Conservation (phyloP, 2,888 invertebrate genomes). For the Ophion obscuratus region DNA sequence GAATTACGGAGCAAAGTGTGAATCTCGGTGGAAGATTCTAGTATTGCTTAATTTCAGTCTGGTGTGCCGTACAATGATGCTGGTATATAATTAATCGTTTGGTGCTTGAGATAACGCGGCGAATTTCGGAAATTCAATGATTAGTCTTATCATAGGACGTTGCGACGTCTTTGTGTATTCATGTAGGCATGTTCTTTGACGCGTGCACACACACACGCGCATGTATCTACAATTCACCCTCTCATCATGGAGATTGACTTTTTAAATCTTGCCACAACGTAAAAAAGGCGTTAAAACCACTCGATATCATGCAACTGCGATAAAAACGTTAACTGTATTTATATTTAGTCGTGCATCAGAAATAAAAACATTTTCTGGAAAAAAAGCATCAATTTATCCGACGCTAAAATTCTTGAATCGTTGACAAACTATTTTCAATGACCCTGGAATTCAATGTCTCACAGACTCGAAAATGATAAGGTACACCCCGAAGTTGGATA, state of each 20-base stretch:
- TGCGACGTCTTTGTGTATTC: too few relatives aligned
- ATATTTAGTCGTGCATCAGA: neutral
- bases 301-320: neutral
- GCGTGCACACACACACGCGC: too few relatives aligned
- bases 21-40: too few relatives aligned
- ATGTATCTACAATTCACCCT: neutral
- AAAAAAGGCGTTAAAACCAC: neutral
- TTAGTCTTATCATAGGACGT: neutral
- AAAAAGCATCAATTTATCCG: neutral
- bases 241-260: too few relatives aligned
- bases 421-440: neutral
- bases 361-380: neutral
- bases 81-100: neutral
- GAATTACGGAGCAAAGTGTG: too few relatives aligned
- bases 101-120: slow-evolving; percentile 30
- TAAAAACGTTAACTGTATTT: neutral
- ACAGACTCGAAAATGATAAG: neutral
- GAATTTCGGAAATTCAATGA: slow-evolving; percentile 6
- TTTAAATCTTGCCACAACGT: neutral
- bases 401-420: neutral
- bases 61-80: neutral
- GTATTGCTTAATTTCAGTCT: neutral
- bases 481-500: neutral
- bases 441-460: neutral
- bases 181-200: neutral